Conservation (phyloP, 2,113 vertebrate species). For the Pipra filicauda region DNA sequence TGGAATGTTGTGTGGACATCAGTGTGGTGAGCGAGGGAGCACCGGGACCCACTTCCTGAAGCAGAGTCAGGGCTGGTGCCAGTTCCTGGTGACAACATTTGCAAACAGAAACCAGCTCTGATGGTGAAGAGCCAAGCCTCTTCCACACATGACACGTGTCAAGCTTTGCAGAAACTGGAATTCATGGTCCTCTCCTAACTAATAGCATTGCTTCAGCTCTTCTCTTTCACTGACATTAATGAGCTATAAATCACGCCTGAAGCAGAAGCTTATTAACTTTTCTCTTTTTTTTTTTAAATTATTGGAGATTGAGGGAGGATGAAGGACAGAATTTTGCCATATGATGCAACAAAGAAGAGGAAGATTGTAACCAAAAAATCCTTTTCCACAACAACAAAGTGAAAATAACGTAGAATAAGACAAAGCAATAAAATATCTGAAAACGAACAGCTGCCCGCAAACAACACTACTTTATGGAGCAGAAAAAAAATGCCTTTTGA, state of each 20-base stretch:
- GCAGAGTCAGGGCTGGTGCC: neutral
- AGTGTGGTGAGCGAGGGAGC: neutral
- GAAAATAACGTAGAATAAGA: neutral
- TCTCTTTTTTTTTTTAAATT: neutral
- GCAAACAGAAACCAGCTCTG: neutral
- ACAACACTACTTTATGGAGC: neutral
- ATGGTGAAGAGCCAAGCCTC: neutral
- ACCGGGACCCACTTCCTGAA: neutral
- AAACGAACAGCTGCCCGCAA: neutral
- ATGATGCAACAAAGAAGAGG: neutral
- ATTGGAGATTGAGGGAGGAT: neutral
- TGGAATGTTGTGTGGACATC: neutral
- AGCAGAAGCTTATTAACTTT: neutral
- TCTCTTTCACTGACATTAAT: neutral
- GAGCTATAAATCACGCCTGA: neutral
- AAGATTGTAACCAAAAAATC: neutral
- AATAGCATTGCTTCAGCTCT: neutral
- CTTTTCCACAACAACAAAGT: neutral
- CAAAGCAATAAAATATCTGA: neutral
- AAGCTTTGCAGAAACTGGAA: neutral
- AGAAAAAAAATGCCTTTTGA: neutral
- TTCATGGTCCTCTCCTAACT: neutral
- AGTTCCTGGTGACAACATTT: neutral
- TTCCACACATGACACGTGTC: fast-evolving
- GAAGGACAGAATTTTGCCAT: neutral